Evolutionary conservation across 2,888 invertebrate genomes (phyloP), one percentile per base, ranked within the genome.

Genomic region (Drosophila meridionalis): DNA sequence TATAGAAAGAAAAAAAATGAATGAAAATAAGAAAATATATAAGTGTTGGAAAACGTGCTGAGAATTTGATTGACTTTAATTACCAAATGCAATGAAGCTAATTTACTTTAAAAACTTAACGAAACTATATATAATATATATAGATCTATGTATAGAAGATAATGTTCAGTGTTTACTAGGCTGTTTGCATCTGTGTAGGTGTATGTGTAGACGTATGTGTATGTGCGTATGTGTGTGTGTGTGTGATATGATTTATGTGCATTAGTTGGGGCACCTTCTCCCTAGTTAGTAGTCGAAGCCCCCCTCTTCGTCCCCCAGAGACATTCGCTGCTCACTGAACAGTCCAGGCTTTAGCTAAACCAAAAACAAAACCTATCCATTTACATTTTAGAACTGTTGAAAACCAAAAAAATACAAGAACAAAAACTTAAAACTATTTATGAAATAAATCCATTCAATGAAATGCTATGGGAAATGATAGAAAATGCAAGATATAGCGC

Each of bases 41-140:
- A 70, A 62, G 50, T 60, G 56, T 50, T 60, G 50, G 53, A 64
- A 69, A 62, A 62, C 48, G 60, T 60, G 63, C 68, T 58, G 61
- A 76, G 60, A 74, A 65, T 70, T 73, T 38, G 52, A 52, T 36
- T 52, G 66, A 79, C 73, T 73, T 70, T 50, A 56, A 64, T 69
- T 73, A 78, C 69, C 70, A 80, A 89, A 81, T 76, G 88, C 88
- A 88, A 84, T 84, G 84, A 88, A 84, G 74, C 72, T 72, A 68
- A 81, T 72, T 84, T 84, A 84, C 84, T 84, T 84, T 84, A 81
- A 74, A 63, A 65, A 64, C 63, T 50, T 38, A 71, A 72, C 56
- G 67, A 79, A 78, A 69, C 57, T 63, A 40, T 42, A 52, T 34
- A 34, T n/a, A 26, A 28, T 52, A 34, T 28, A 48, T 34, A 36